These are phyloP conservation scores for Centruroides vittatus DNA, from an alignment of 1,140 invertebrate genomes.

Conservation along the genomic window DNA sequence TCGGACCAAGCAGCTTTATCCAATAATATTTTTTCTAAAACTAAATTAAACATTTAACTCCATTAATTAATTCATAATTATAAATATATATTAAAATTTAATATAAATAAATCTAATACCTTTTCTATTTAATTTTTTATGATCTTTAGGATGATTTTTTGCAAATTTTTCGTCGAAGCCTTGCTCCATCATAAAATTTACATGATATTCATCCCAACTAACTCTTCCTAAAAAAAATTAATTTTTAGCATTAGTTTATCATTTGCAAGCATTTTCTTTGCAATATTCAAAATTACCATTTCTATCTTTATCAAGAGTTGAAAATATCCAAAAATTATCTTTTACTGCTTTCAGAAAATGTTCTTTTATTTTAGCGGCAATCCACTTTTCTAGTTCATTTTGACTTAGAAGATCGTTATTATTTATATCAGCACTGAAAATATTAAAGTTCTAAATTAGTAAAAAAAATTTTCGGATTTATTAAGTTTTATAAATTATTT, in stretches of 20 bases:
- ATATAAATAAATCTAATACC: constrained; percentile 21
- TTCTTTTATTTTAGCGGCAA: constrained; percentile 52
- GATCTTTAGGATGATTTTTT: constrained; percentile 46
- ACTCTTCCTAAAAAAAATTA: constrained; percentile 42
- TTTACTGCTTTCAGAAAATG: constrained; percentile 54
- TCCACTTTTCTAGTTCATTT: constrained; percentile 53
- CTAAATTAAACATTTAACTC: constrained; percentile 12
- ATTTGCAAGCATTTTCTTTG: no score
- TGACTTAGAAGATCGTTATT: constrained; percentile 43
- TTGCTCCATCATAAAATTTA: constrained; percentile 49
- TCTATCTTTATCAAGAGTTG: constrained; percentile 51
- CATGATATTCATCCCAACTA: constrained; percentile 63
- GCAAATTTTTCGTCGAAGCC: constrained; percentile 49
- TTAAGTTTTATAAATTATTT: no score
- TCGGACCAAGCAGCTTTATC: constrained; percentile 66
- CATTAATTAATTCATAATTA: no score
- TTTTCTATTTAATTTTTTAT: constrained; percentile 38
- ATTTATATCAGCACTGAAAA: constrained; percentile 49
- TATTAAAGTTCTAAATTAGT: no score
- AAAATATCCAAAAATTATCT: constrained; percentile 56
- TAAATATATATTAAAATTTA: no score
- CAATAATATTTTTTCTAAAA: constrained; percentile 48
- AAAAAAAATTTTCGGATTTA: no score
- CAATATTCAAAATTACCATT: constrained; percentile 40
- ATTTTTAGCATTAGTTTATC: neutral